Percentiles rank a stretch among this genome's conserved stretches.
Conservation (phyloP, 2,888 invertebrate genomes). For the Julus scandinavius region DNA sequence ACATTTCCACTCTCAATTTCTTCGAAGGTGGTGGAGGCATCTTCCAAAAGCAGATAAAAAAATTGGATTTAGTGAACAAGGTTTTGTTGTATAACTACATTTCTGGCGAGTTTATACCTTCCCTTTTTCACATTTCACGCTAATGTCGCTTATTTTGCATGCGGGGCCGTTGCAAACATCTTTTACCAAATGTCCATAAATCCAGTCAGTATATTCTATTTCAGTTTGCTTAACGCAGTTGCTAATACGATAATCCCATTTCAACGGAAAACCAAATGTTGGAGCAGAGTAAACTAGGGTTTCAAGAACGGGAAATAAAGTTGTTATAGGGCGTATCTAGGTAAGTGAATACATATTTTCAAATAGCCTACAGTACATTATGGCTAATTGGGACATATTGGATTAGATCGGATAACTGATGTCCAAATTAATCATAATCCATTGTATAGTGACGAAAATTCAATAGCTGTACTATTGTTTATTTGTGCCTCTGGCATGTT, state of each 20-base stretch:
- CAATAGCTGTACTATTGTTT: too few species aligned
- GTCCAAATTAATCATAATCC: too few species aligned
- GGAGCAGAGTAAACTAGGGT: constrained; percentile 37
- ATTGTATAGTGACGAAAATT: too few species aligned
- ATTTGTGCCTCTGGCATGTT: too few species aligned
- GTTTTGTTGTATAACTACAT: background rate
- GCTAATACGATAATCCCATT: background rate
- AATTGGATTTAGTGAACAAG: background rate
- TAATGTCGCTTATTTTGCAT: background rate
- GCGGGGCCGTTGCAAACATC: background rate
- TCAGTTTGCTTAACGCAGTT: constrained; percentile 6
- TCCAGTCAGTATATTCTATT: constrained; percentile 28
- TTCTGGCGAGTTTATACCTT: background rate
- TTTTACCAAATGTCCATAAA: constrained; percentile 3
- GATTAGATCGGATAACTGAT: too few species aligned
- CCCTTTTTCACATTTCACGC: background rate
- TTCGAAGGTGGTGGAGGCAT: constrained; percentile 18
- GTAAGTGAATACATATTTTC: background rate
- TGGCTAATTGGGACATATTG: too few species aligned
- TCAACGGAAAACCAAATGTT: constrained; percentile 34
- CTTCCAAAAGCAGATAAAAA: background rate
- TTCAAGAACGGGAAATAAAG: background rate
- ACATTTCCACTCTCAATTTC: constrained; percentile 1
- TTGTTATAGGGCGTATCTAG: background rate
- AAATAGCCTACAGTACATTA: too few species aligned